phyloP scores from a whole-genome alignment of 2,797 vertebrate genomes.

The Acrocephalus scirpaceus region DNA sequence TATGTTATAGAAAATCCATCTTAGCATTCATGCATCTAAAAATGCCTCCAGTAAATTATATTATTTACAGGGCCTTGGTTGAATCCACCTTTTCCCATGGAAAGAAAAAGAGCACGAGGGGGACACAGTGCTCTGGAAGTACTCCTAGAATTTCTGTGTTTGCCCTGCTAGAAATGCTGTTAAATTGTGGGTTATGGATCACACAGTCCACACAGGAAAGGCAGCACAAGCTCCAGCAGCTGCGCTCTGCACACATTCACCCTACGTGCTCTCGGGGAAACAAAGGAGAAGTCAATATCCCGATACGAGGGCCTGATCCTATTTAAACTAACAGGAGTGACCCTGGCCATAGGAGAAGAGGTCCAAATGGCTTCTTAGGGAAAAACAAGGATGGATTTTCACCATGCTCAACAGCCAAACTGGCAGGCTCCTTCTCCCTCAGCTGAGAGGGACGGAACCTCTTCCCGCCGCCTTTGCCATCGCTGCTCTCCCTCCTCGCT shows the following conservation, averaged over 20 bases:
- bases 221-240: constrained; percentile 33
- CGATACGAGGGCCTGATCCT: neutral
- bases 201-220: neutral
- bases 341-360: constrained; percentile 12
- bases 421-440: neutral
- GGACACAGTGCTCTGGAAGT: fast-evolving
- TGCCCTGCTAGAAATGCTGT: neutral
- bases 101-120: neutral
- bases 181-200: neutral
- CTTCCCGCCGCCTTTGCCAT: neutral
- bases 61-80: neutral
- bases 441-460: neutral
- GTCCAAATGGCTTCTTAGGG: neutral
- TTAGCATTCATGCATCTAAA: neutral
- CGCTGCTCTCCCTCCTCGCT: neutral
- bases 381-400: neutral
- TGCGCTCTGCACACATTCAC: neutral
- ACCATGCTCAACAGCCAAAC: neutral
- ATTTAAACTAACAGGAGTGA: neutral
- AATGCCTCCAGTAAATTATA: neutral
- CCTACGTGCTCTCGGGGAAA: neutral
- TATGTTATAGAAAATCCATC: neutral
- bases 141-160: neutral
- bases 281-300: constrained; percentile 24
- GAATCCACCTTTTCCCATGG: constrained; percentile 7